Base-by-base conservation (phyloP, 92 coral and sea anemone genomes). In the Zoanthus sansibaricus region DNA sequence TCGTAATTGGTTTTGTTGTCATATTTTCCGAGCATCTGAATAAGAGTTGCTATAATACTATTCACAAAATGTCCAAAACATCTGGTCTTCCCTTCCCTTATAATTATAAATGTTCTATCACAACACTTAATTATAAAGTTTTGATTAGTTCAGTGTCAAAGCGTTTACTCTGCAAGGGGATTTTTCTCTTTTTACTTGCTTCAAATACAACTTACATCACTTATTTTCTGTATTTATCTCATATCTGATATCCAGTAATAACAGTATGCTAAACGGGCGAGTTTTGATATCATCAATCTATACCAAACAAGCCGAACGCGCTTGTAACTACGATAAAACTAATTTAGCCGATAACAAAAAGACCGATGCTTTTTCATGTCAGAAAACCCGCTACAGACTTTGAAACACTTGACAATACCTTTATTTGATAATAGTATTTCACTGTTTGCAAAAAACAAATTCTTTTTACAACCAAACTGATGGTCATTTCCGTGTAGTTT, bases 1-100 rank as follows among this genome's bases (percentile, higher is more conserved):
- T 76, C 72, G 56, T 92, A 92, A 92, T 92, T 89, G 94, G 88
- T 73, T 84, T 33, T 87, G 88, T 88, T 92, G 72, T 78, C 77
- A 56, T 84, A 66, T 70, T 82, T 90, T 87, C 54, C 61, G 68
- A 68, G 54, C 61, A 48, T 83, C 66, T 87, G 87, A 82, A 86
- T 86, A 82, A 86, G 76, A 75, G 88, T 82, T 82, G 79, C 86
- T 31, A 80, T 82, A 62, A 86, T 89, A 56, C 88, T 87, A 78
- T 89, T 89, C 86, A 88, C 72, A 52, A 82, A 66, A 87, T 77
- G 93, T 52, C 64, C 54, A 86, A 87, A 89, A 90, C 94, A 92
- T 89, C 93, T 92, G 94, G 90, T 80, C 44, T 47, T 12, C 32
- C 10, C 61, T 64, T 80, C 61, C 85, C 59, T 48, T 1, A 55